Conservation (phyloP, 2,113 vertebrate genomes). For the Macquaria australasica region DNA sequence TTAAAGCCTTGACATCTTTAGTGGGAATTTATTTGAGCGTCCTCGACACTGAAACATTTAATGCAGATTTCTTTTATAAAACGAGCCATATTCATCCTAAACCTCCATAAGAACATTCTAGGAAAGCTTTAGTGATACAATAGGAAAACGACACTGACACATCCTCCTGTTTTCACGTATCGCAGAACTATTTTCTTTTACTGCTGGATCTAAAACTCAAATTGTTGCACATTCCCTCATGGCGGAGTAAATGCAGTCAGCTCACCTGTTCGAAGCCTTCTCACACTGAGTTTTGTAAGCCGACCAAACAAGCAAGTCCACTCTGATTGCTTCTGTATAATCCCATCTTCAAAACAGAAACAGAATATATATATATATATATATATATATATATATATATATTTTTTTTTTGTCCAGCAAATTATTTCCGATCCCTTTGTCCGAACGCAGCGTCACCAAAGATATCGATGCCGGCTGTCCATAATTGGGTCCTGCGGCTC, state of each 20-base stretch:
- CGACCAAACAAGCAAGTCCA: not conserved
- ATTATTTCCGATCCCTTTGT: conserved; percentile 18
- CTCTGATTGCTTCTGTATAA: conserved; percentile 10
- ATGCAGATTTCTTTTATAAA: not conserved
- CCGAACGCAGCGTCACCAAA: not conserved
- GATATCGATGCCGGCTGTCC: conserved; percentile 20
- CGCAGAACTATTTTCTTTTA: not conserved
- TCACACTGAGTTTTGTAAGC: conserved; percentile 51
- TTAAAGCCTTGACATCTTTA: not conserved
- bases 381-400: no score
- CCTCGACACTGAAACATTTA: not conserved
- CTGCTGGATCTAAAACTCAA: no score
- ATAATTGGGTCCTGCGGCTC: conserved; percentile 29
- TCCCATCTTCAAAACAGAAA: conserved; percentile 62
- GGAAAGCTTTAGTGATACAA: no score
- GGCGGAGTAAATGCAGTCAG: not conserved
- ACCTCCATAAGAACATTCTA: no score
- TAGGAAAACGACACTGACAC: not conserved
- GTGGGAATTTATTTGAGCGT: not conserved
- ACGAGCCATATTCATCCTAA: not conserved
- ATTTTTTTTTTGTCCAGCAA: conserved; percentile 9
- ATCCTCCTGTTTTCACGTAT: not conserved
- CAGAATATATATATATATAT: not conserved
- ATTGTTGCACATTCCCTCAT: not conserved
- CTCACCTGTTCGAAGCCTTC: conserved; percentile 60